Percentiles rank a stretch among this genome's conserved stretches.
Conservation (phyloP, 2,797 vertebrate genomes). For the Coccyzus lansbergi region DNA sequence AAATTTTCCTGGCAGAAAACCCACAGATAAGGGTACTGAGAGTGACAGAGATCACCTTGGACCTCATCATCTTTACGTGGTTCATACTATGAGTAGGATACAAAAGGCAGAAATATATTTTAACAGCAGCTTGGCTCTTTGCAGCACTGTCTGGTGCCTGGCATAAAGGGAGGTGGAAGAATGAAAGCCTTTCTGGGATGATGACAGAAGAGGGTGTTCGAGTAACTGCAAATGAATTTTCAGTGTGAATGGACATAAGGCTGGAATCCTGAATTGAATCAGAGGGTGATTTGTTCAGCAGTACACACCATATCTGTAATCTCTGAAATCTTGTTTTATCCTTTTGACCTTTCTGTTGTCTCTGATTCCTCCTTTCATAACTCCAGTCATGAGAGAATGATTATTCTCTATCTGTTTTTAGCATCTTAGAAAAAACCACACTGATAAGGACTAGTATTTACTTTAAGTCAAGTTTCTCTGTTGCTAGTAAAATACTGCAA, state of each 20-base stretch:
- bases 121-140: neutral
- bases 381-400: neutral
- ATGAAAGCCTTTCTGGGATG: neutral
- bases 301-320: neutral
- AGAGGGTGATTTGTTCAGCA: neutral
- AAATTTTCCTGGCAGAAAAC: neutral
- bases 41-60: neutral
- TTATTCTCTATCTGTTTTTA: neutral
- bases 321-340: neutral
- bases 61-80: neutral
- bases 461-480: neutral
- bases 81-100: neutral
- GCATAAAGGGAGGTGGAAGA: neutral
- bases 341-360: neutral
- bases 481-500: neutral
- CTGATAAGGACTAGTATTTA: neutral
- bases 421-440: neutral
- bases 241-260: neutral
- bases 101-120: neutral
- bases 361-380: neutral
- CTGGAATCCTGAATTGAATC: neutral
- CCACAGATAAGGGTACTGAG: neutral
- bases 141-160: neutral
- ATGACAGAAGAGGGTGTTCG: rapidly evolving
- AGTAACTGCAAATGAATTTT: neutral